Percentiles rank a stretch among this genome's conserved stretches.
Evolutionary conservation across 2,797 vertebrate genomes (phyloP).

Genomic region (Gallinago solitaria): DNA sequence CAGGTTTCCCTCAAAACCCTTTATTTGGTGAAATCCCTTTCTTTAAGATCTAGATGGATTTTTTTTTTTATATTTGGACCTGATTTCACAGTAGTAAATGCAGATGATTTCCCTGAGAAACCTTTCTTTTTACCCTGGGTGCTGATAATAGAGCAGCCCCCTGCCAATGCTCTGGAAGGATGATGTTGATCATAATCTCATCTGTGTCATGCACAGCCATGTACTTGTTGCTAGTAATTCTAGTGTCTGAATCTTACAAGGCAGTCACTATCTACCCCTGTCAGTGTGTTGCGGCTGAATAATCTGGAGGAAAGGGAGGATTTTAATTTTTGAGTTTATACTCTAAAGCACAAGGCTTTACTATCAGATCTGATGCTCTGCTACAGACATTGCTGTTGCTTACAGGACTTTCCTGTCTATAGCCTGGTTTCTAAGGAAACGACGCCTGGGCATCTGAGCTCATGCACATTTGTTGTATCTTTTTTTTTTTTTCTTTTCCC

Average conservation of each 20-base stretch:
- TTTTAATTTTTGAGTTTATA: neutral
- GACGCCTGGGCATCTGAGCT: neutral
- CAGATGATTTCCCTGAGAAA: neutral
- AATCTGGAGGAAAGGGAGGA: neutral
- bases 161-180: neutral
- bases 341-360: neutral
- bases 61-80: neutral
- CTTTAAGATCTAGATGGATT: neutral
- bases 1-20: neutral
- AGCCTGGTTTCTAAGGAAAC: slow-evolving; percentile 49
- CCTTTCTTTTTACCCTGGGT: neutral
- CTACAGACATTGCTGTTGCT: neutral
- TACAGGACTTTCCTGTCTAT: slow-evolving; percentile 21
- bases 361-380: neutral
- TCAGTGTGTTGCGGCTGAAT: neutral
- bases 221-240: neutral
- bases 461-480: neutral
- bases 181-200: neutral
- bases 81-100: neutral
- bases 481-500: neutral
- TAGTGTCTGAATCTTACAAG: neutral
- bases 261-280: neutral
- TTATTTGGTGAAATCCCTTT: neutral
- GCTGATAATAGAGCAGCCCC: neutral
- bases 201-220: neutral